Evolutionary conservation across 2,888 invertebrate genomes (phyloP).

Genomic region (Dysmachus trigonus): DNA sequence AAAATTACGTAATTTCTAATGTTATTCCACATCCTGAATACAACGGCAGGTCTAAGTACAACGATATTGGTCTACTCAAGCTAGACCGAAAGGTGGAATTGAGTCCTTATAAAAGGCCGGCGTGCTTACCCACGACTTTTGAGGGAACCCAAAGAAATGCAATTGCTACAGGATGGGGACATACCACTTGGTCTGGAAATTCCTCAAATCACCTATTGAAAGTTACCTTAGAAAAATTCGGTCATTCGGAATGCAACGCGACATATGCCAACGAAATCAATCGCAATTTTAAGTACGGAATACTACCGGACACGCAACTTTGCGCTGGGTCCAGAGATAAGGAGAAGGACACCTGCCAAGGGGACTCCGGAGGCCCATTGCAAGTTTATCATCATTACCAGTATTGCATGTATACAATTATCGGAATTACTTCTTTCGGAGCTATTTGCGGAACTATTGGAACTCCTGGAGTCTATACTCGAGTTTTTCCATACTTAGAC

Average conservation of each 20-base stretch:
- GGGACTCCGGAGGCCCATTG: constrained; percentile 76
- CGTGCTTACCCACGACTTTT: constrained; percentile 62
- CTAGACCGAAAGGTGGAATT: constrained; percentile 61
- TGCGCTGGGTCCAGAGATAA: constrained; percentile 67
- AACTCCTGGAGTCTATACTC: constrained; percentile 70
- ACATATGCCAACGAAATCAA: constrained; percentile 52
- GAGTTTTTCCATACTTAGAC: constrained; percentile 66
- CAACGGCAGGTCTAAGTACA: constrained; percentile 60
- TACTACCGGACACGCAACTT: constrained; percentile 65
- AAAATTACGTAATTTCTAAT: constrained; percentile 57
- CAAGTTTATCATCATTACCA: constrained; percentile 58
- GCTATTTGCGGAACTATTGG: constrained; percentile 62
- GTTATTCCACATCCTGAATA: constrained; percentile 62
- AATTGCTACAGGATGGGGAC: constrained; percentile 67
- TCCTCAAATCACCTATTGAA: constrained; percentile 65
- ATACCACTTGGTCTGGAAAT: constrained; percentile 56
- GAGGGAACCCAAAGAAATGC: constrained; percentile 54
- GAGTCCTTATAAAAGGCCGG: constrained; percentile 63
- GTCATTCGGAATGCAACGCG: constrained; percentile 59
- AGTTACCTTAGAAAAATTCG: constrained; percentile 65
- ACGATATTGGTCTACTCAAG: constrained; percentile 68
- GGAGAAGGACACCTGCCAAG: constrained; percentile 68
- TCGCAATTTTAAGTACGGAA: constrained; percentile 60
- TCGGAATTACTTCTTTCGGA: constrained; percentile 67
- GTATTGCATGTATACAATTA: constrained; percentile 65